Conservation (phyloP, 2,797 vertebrate species). For the Lepidocolaptes lacrymiger region DNA sequence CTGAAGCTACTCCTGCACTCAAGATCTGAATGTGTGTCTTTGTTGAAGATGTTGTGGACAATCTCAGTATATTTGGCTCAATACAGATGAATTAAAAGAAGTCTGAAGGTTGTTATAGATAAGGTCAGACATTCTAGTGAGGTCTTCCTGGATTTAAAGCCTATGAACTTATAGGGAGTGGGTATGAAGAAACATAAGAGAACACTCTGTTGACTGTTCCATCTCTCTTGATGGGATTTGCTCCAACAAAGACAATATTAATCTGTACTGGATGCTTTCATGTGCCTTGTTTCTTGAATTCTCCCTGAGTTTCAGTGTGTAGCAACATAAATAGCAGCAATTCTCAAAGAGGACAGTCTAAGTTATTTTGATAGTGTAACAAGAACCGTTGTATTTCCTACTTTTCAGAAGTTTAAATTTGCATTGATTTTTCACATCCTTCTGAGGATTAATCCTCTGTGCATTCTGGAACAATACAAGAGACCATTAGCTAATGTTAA, state of each 20-base stretch:
- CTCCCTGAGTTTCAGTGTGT: background rate
- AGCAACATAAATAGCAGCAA: background rate
- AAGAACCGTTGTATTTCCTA: background rate
- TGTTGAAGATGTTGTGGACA: background rate
- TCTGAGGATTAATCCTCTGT: background rate
- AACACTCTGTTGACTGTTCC: background rate
- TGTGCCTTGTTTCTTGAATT: background rate
- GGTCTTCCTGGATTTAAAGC: background rate
- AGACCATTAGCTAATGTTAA: conserved; percentile 46
- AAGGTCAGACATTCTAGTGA: background rate
- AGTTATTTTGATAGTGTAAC: background rate
- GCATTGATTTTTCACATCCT: conserved; percentile 9
- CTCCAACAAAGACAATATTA: background rate
- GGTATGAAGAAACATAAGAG: background rate
- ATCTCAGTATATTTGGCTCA: background rate
- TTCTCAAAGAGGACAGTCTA: background rate
- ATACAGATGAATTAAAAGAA: background rate
- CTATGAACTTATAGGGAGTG: background rate
- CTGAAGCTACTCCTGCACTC: background rate
- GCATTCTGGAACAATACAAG: conserved; percentile 23
- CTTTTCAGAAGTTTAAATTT: conserved; percentile 18
- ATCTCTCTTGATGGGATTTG: background rate
- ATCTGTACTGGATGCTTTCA: background rate
- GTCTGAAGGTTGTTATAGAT: background rate
- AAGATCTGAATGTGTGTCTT: background rate